Evolutionary conservation across 2,888 invertebrate genomes (phyloP), one percentile per base, ranked within the genome.

Genomic region (Ypsolopha sequella): DNA sequence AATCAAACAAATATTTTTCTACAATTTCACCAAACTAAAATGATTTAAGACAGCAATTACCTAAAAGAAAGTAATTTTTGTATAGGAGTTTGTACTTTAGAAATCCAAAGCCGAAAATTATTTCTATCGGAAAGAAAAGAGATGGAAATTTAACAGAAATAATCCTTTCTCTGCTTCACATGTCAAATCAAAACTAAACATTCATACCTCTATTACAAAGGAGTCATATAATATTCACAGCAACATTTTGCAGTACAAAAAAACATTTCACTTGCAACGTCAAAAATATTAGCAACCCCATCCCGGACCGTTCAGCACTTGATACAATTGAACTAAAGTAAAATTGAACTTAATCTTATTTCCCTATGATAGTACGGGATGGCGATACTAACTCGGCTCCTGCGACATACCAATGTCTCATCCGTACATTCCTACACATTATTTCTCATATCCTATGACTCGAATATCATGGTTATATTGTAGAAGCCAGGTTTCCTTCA

Each of bases 161-260:
- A 9, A n/a, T 33, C 45, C 13, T 8, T 4, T 35, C 11, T 46
- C n/a, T 45, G 6, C 46, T 6, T 14, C 35, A 47, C 47, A 11
- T 36, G 36, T 13, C 43, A 43, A 43, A 24, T 24, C 24, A 24
- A 24, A 24, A 43, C n/a, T 36, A 36, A 14, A n/a, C 47, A 36
- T 36, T 33, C 36, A 9, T 36, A 14, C 43, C 47, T 36, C 61
- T 65, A 62, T 61, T 66, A 56, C 59, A 64, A 62, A 62, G 62
- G 60, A 60, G 53, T 60, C 41, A 60, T 67, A 70, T 70, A 71
- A 77, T 74, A 73, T 65, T 71, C 73, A 75, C 73, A 71, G 75
- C 72, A 77, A 80, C 75, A 71, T 69, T 69, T 70, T 66, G 78
- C 80, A 73, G 73, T 65, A 63, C 64, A 62, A 63, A 76, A 78